phyloP scores from a whole-genome alignment of 2,888 invertebrate species.

The Crematogaster levior region DNA sequence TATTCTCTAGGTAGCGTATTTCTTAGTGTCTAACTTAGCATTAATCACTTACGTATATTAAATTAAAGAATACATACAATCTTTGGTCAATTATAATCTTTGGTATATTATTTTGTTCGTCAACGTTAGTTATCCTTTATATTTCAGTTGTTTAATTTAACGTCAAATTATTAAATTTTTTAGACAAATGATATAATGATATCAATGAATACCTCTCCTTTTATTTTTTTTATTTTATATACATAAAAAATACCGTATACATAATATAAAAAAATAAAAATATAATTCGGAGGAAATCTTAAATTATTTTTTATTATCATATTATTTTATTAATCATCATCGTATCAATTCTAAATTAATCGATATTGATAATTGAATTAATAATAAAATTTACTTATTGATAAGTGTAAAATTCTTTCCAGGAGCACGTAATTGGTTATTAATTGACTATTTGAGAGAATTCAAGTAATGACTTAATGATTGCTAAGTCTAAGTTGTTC shows the following conservation, averaged over 20 bases:
- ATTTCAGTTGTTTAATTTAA: constrained; percentile 1
- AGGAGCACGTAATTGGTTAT: not conserved
- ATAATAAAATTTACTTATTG: not conserved
- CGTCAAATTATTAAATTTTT: not conserved
- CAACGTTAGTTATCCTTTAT: not conserved
- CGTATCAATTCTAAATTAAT: constrained; percentile 6
- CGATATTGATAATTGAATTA: not conserved
- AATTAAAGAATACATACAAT: constrained; percentile 41
- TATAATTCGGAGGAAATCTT: not conserved
- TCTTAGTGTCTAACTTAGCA: constrained; percentile 59
- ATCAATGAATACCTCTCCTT: not conserved
- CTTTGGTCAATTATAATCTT: constrained; percentile 61
- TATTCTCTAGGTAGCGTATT: constrained; percentile 56
- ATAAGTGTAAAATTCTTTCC: not conserved
- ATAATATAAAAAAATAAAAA: constrained; percentile 3
- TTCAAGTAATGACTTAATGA: not conserved
- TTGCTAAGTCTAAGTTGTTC: constrained; percentile 23
- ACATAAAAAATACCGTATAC: not conserved
- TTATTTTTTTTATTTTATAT: not conserved
- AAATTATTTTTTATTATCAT: constrained; percentile 11
- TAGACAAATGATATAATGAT: not conserved
- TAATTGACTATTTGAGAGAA: not conserved
- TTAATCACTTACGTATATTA: constrained; percentile 45
- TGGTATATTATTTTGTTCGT: constrained; percentile 31
- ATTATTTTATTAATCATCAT: not conserved